Evolutionary conservation across 2,113 vertebrate species (phyloP).

Genomic region (Meles meles): DNA sequence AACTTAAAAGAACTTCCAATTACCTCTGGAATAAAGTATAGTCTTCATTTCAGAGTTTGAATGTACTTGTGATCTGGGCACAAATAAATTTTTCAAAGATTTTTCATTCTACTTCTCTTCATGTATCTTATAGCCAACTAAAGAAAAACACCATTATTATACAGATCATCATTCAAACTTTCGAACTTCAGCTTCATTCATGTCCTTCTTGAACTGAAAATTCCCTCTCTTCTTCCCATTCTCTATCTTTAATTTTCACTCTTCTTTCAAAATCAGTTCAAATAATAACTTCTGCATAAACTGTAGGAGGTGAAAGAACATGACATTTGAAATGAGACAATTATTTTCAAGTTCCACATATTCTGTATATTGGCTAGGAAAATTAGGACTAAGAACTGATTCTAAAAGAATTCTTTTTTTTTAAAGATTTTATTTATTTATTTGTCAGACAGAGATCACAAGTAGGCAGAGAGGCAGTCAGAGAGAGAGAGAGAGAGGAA

Average conservation of each 20-base stretch:
- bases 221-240: not conserved
- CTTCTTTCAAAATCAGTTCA: not conserved
- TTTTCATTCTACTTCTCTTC: not conserved
- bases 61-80: not conserved
- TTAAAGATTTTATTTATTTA: no score
- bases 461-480: no score
- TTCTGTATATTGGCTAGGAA: not conserved
- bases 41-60: not conserved
- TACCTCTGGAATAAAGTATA: not conserved
- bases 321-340: not conserved
- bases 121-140: not conserved
- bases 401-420: not conserved
- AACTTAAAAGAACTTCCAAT: not conserved
- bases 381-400: not conserved
- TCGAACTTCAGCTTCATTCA: not conserved
- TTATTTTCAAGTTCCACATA: not conserved
- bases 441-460: no score
- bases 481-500: no score
- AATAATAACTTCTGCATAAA: not conserved
- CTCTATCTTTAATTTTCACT: not conserved
- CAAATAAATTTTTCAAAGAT: not conserved
- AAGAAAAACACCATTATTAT: not conserved
- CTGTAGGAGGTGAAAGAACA: not conserved
- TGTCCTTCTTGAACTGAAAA: not conserved
- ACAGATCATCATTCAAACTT: not conserved